Evolutionary conservation across 2,888 invertebrate genomes (phyloP).

Genomic region (Plebejus anna): DNA sequence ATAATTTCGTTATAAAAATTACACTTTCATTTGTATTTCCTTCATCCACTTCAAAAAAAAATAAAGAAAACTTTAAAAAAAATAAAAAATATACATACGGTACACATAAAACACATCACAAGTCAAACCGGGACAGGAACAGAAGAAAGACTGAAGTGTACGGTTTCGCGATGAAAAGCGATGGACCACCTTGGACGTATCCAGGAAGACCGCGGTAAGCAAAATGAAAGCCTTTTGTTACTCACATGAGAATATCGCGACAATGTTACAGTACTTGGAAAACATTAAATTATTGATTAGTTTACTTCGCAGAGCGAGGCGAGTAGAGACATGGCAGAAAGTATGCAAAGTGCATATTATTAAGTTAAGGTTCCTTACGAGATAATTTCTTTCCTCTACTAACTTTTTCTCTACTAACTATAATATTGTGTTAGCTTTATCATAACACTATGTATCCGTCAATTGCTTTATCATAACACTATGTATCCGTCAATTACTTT

Average conservation of each 20-base stretch:
- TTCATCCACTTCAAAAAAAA: too few relatives aligned
- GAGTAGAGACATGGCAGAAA: neutral
- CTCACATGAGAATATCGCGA: slow-evolving; percentile 47
- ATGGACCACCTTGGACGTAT: slow-evolving; percentile 49
- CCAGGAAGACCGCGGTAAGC: slow-evolving; percentile 68
- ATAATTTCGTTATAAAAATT: too few relatives aligned
- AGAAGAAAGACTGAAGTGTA: slow-evolving; percentile 47
- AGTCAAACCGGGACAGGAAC: slow-evolving; percentile 40
- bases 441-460: too few relatives aligned
- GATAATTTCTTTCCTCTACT: too few relatives aligned
- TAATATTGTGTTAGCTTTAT: too few relatives aligned
- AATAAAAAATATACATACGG: slow-evolving; percentile 31
- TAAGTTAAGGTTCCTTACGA: too few relatives aligned
- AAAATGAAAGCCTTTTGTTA: slow-evolving; percentile 59
- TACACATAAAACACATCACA: slow-evolving; percentile 29
- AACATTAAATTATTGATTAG: slow-evolving; percentile 42
- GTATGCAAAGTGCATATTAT: too few relatives aligned
- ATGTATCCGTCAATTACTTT: too few relatives aligned
- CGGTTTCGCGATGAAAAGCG: slow-evolving; percentile 51
- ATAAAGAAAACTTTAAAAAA: neutral
- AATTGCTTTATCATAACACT: too few relatives aligned
- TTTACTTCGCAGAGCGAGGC: neutral
- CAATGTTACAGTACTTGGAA: slow-evolving; percentile 59
- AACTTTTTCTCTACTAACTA: too few relatives aligned
- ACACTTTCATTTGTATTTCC: too few relatives aligned